A percentile compares a stretch with the other conserved stretches of the same genome.
phyloP scores from a whole-genome alignment of 2,113 vertebrate species.

The Cervus canadensis region DNA sequence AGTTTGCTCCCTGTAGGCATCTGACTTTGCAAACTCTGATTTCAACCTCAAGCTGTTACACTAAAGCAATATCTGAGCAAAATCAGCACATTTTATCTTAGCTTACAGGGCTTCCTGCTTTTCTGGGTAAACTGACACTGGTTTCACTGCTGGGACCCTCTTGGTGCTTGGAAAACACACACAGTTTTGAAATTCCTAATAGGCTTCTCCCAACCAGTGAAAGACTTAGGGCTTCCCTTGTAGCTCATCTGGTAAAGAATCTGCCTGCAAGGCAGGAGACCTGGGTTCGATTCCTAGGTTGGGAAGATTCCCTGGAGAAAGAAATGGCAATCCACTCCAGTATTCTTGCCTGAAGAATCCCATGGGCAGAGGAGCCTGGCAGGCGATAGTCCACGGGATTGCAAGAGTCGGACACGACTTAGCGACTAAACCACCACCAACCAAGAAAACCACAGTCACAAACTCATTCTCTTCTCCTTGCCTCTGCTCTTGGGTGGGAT shows the following conservation, averaged over 20 bases:
- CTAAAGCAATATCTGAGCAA: accelerated
- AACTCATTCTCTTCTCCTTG: too few species aligned
- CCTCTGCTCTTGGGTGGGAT: not conserved
- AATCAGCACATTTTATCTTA: accelerated
- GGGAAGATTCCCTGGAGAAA: not conserved
- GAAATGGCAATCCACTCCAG: not conserved
- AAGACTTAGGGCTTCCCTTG: not conserved
- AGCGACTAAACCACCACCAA: not conserved
- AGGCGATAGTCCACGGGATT: not conserved
- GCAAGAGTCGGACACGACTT: accelerated
- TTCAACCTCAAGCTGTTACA: too few species aligned
- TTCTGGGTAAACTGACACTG: not conserved
- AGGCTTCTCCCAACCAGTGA: not conserved
- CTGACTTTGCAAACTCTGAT: not conserved
- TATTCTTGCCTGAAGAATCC: not conserved
- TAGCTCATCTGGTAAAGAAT: not conserved
- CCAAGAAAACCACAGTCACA: not conserved
- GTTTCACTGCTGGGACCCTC: not conserved
- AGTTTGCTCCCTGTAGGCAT: not conserved
- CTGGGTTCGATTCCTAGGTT: not conserved
- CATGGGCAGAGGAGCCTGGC: not conserved
- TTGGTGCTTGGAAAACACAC: not conserved
- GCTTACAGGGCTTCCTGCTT: not conserved
- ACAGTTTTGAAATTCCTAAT: not conserved
- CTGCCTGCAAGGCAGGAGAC: not conserved